Base-by-base conservation (phyloP, 1,140 invertebrate species). In the Zaprionus ornatus region DNA sequence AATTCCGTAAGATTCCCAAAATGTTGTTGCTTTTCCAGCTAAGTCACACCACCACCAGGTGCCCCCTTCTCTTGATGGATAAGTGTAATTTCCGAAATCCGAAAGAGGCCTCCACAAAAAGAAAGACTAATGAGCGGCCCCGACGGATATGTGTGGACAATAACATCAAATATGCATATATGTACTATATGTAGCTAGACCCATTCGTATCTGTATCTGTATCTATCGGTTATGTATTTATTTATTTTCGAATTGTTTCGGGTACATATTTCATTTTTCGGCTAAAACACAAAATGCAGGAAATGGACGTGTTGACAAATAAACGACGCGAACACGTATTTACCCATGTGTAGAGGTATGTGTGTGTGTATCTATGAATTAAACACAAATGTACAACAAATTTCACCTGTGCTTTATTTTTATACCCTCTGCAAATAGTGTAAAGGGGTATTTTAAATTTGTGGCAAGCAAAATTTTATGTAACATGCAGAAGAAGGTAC, bases 241-340 rank as follows among this genome's bases (percentile, higher is more conserved):
- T 87, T 88, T 88, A 88, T 88, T 88, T 88, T 90, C 70, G 59
- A 88, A 88, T 88, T 88, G 80, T 87, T 87, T 63, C 77, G 77
- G 77, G 71, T 79, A 85, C 79, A 82, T 82, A 74, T 87, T 71
- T 90, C 74, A 77, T 80, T 76, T 37, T 79, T 80, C 81, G 82
- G 79, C 75, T 85, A 81, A 90, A 79, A 77, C 70, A 86, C 85
- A 90, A 90, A 85, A 90, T 90, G 82, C 85, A 90, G 85, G 85
- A 90, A 90, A 90, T 86, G 85, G 81, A 90, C 81, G 84, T 90
- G 84, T 88, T 88, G 85, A 88, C 84, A 88, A 88, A 88, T 88
- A 88, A 90, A 87, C 74, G 77, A 88, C 78, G 81, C 80, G 52
- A 72, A 77, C 67, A 77, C 68, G 65, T 73, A 82, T 82, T 79